phyloP scores from a whole-genome alignment of 37 sponge, comb jelly and placozoan genomes.

The Mnemiopsis leidyi region DNA sequence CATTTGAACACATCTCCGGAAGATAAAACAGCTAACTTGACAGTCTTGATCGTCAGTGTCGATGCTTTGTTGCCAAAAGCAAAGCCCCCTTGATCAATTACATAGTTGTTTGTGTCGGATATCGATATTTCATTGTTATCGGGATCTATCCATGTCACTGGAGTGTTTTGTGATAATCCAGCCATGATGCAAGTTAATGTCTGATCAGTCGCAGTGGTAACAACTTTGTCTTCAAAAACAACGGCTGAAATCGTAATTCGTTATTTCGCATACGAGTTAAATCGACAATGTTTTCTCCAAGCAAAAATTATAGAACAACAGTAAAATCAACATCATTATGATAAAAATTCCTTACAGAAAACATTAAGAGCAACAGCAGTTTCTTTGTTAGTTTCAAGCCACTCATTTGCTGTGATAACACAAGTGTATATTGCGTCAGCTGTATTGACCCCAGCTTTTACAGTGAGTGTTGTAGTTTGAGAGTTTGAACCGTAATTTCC shows the following conservation, averaged over 20 bases:
- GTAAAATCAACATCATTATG: neutral
- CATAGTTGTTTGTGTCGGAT: neutral
- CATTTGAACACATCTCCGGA: neutral
- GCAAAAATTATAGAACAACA: no score
- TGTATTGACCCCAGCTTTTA: neutral
- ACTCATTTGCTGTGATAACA: neutral
- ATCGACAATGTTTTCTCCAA: no score
- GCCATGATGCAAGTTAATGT: neutral
- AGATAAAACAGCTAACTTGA: neutral
- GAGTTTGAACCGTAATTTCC: conserved; percentile 27
- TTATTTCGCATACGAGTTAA: no score
- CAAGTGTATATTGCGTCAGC: conserved; percentile 8
- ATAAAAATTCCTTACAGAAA: neutral
- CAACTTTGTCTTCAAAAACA: neutral
- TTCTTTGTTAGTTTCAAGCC: neutral
- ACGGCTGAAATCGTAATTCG: conserved; percentile 6
- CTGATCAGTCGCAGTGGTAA: neutral
- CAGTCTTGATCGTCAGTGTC: neutral
- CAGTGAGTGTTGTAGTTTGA: neutral
- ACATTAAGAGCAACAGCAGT: neutral
- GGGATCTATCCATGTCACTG: neutral
- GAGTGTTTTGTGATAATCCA: neutral
- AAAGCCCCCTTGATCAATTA: neutral
- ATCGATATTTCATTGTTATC: neutral
- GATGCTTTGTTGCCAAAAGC: neutral